Percentiles rank a stretch among this genome's conserved stretches.
These are phyloP conservation scores for Apodemia zela DNA, from an alignment of 2,888 invertebrate species.

Conservation along the genomic window DNA sequence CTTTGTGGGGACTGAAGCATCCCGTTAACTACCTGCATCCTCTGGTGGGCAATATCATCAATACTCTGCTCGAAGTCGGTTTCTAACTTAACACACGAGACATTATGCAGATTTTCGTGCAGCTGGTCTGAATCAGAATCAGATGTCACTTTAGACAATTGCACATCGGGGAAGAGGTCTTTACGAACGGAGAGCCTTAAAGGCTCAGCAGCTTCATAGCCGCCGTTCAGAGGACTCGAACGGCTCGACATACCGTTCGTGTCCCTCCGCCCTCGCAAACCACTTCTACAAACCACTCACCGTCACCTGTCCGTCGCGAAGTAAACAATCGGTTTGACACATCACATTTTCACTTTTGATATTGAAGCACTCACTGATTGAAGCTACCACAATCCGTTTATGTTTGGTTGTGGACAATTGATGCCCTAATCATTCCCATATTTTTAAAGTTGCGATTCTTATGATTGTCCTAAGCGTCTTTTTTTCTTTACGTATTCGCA, in stretches of 20 bases:
- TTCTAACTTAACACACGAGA: constrained; percentile 70
- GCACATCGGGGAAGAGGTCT: constrained; percentile 69
- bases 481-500: constrained; percentile 79
- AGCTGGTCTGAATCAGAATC: constrained; percentile 45
- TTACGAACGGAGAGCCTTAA: constrained; percentile 73
- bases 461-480: constrained; percentile 72
- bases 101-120: constrained; percentile 50
- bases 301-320: constrained; percentile 74
- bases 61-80: constrained; percentile 77
- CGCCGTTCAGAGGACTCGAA: constrained; percentile 74
- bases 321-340: constrained; percentile 81
- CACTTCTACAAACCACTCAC: constrained; percentile 70
- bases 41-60: constrained; percentile 68
- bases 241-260: constrained; percentile 76
- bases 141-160: constrained; percentile 46
- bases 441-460: constrained; percentile 66
- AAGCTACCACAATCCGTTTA: constrained; percentile 51
- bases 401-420: constrained; percentile 60
- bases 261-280: constrained; percentile 71
- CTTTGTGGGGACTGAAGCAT: constrained; percentile 52
- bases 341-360: constrained; percentile 80
- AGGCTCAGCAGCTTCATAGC: constrained; percentile 65
- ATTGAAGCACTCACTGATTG: constrained; percentile 62
- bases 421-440: constrained; percentile 63
- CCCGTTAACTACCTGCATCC: constrained; percentile 60